Evolutionary conservation across 2,113 vertebrate genomes (phyloP).

Genomic region (Nycticebus coucang): DNA sequence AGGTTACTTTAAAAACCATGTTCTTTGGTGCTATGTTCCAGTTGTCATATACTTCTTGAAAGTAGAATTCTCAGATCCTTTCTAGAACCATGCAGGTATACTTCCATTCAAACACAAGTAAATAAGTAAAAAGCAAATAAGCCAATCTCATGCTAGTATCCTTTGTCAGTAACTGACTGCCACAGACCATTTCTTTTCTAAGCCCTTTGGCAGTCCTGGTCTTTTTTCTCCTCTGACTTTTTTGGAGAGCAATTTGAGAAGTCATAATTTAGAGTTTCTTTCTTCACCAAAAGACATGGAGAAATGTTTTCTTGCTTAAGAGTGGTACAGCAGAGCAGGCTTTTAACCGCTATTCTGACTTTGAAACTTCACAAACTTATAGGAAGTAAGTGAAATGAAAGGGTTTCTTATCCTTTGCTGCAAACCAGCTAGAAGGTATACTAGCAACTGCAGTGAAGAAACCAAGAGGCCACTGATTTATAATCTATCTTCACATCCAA

Average conservation of each 20-base stretch:
- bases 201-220: not conserved
- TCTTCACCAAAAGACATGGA: not conserved
- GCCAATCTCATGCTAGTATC: not conserved
- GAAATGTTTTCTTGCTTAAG: conserved; percentile 16
- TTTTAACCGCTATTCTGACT: conserved; percentile 20
- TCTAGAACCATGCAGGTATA: not conserved
- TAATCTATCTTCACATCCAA: not conserved
- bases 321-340: not conserved
- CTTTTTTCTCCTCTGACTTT: conserved; percentile 9
- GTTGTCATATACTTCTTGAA: conserved; percentile 15
- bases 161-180: not conserved
- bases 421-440: not conserved
- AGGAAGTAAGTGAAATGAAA: conserved; percentile 46
- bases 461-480: not conserved
- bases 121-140: conserved; percentile 50
- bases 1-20: not conserved
- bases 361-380: conserved; percentile 41
- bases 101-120: conserved; percentile 14
- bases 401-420: conserved; percentile 25
- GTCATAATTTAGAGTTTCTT: conserved; percentile 55
- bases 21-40: not conserved
- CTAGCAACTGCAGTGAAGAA: not conserved
- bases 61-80: conserved; percentile 1
- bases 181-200: not conserved
- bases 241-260: conserved; percentile 21